A percentile compares a stretch with the other conserved stretches of the same genome.
Conservation (phyloP, 2,113 vertebrate genomes). For the Brienomyrus brachyistius region DNA sequence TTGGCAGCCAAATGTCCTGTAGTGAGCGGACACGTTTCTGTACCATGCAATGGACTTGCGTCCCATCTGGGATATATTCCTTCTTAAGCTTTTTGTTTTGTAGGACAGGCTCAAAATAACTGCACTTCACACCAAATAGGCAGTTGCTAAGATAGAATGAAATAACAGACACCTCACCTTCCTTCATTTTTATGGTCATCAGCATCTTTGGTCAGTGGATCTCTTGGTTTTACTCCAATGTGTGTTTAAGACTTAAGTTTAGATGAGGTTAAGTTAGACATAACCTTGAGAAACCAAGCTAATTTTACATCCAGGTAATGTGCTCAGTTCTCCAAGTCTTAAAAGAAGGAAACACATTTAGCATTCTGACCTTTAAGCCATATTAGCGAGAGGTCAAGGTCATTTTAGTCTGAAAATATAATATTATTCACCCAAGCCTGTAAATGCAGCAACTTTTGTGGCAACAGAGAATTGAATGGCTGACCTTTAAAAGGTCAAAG, state of each 20-base stretch:
- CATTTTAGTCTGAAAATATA: constrained; percentile 37
- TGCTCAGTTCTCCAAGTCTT: background rate
- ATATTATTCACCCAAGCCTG: constrained; percentile 48
- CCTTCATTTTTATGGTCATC: background rate
- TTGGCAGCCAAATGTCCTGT: background rate
- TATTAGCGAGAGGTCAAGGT: constrained; percentile 44
- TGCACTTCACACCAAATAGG: background rate
- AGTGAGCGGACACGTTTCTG: background rate
- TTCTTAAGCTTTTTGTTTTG: background rate
- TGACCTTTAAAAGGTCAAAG: constrained; percentile 57
- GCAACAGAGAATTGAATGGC: constrained; percentile 47
- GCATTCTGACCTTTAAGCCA: constrained; percentile 35
- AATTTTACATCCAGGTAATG: background rate
- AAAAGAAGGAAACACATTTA: background rate
- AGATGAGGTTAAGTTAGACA: background rate
- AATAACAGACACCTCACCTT: background rate
- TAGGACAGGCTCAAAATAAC: background rate
- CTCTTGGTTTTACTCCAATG: background rate
- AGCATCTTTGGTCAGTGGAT: background rate
- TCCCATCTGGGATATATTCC: background rate
- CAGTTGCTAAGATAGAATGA: background rate
- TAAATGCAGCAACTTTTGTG: constrained; percentile 50
- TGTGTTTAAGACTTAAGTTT: constrained; percentile 4
- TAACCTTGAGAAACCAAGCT: background rate
- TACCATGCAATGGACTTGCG: background rate